A percentile compares a stretch with the other conserved stretches of the same genome.
Evolutionary conservation across 2,797 vertebrate species (phyloP).

Genomic region (Sebastes nivosus): DNA sequence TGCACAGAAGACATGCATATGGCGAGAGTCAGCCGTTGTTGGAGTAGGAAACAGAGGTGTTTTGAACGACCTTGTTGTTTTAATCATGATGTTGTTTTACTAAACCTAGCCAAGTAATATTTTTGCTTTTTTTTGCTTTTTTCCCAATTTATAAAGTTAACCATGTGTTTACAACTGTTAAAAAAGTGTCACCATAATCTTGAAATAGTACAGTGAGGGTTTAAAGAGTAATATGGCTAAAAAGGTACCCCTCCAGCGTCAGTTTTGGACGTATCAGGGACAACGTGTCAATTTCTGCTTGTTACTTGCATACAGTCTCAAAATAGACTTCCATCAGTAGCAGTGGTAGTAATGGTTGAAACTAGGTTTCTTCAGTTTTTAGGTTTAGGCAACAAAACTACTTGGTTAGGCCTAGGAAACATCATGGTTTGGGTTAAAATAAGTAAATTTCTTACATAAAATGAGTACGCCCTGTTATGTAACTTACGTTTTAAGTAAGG

Average conservation of each 20-base stretch:
- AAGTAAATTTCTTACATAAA: background rate
- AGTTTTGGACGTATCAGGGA: too few species aligned
- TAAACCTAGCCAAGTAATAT: too few species aligned
- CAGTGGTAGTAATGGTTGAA: too few species aligned
- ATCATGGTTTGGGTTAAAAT: background rate
- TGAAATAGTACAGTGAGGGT: background rate
- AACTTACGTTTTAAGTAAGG: background rate
- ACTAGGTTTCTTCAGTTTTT: background rate
- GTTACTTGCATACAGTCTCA: background rate
- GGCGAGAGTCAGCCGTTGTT: too few species aligned
- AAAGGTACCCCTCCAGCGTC: background rate
- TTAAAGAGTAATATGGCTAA: background rate
- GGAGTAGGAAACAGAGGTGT: background rate
- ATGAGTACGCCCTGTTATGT: too few species aligned
- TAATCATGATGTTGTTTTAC: too few species aligned
- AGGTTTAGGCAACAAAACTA: background rate
- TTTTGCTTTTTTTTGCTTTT: too few species aligned
- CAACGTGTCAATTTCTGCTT: fast-evolving
- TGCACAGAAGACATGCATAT: background rate
- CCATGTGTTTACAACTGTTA: too few species aligned
- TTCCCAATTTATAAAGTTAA: too few species aligned
- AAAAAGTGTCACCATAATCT: too few species aligned
- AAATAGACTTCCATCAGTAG: background rate
- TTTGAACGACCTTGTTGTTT: background rate
- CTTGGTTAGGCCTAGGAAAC: background rate